These are phyloP conservation scores for Tigriopus californicus DNA, from an alignment of 2,888 invertebrate genomes.

Conservation along the genomic window DNA sequence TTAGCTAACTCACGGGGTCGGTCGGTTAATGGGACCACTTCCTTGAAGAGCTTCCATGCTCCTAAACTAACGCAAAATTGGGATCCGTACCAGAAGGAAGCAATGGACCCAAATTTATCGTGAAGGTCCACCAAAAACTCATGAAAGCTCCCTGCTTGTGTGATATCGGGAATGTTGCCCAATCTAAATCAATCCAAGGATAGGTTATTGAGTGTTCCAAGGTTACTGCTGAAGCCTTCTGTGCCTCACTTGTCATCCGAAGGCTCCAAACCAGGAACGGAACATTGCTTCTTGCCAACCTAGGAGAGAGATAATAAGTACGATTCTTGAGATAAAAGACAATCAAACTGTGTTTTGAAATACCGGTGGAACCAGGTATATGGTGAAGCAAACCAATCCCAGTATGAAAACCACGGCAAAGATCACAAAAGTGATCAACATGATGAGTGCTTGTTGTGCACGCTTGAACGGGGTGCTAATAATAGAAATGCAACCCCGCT, in stretches of 20 bases:
- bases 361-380: conserved; percentile 18
- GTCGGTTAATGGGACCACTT: conserved; percentile 26
- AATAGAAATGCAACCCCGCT: no score
- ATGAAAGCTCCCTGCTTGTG: conserved; percentile 27
- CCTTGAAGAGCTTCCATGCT: conserved; percentile 26
- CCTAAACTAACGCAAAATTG: conserved; percentile 27
- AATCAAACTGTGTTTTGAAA: conserved; percentile 17
- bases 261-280: conserved; percentile 28
- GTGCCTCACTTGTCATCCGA: conserved; percentile 25
- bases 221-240: no score
- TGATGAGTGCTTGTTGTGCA: not conserved
- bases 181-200: no score
- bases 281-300: conserved; percentile 25
- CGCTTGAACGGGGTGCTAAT: no score
- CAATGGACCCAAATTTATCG: conserved; percentile 26
- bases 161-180: conserved; percentile 28
- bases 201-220: no score
- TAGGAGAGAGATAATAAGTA: conserved; percentile 18
- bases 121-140: conserved; percentile 27
- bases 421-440: conserved; percentile 17
- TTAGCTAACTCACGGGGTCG: conserved; percentile 26
- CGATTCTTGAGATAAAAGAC: not conserved
- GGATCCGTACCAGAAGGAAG: conserved; percentile 28
- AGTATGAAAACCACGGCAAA: conserved; percentile 19
- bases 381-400: conserved; percentile 17